Percentiles rank a stretch among this genome's conserved stretches.
Evolutionary conservation across 2,888 invertebrate species (phyloP).

Genomic region (Scaptomyza tumidula): DNA sequence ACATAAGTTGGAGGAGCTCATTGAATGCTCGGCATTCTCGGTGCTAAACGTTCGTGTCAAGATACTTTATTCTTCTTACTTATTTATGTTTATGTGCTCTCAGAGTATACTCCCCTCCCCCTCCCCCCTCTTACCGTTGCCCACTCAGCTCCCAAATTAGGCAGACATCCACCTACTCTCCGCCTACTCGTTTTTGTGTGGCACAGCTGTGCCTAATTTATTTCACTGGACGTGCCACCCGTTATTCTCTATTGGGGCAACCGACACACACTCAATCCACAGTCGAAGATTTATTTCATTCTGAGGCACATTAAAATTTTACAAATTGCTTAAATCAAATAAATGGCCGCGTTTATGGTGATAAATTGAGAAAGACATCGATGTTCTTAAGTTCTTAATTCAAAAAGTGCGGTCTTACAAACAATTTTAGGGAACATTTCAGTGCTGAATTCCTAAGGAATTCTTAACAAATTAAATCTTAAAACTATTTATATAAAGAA

Average conservation of each 20-base stretch:
- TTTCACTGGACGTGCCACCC: constrained; percentile 72
- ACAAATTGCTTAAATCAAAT: constrained; percentile 78
- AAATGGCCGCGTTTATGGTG: constrained; percentile 77
- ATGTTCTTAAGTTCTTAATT: constrained; percentile 56
- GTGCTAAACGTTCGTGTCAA: constrained; percentile 71
- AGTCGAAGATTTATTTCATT: constrained; percentile 73
- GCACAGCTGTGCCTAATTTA: constrained; percentile 76
- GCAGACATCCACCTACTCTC: constrained; percentile 61
- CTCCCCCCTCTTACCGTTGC: no score
- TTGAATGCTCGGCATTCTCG: constrained; percentile 15
- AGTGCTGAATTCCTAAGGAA: background rate
- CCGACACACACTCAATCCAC: constrained; percentile 62
- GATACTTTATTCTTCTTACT: constrained; percentile 76
- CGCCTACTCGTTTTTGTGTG: constrained; percentile 18
- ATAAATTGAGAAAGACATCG: constrained; percentile 67
- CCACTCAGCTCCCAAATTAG: constrained; percentile 61
- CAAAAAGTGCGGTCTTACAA: constrained; percentile 30
- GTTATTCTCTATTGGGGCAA: constrained; percentile 18
- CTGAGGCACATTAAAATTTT: constrained; percentile 79
- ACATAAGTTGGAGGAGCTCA: constrained; percentile 9
- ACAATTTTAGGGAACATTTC: background rate
- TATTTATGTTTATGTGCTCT: constrained; percentile 70
- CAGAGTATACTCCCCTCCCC: background rate
- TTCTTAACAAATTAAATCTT: no score
- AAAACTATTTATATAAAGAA: no score